Percentiles rank a stretch among this genome's conserved stretches.
Evolutionary conservation across 2,797 vertebrate genomes (phyloP).

Genomic region (Semotilus atromaculatus): DNA sequence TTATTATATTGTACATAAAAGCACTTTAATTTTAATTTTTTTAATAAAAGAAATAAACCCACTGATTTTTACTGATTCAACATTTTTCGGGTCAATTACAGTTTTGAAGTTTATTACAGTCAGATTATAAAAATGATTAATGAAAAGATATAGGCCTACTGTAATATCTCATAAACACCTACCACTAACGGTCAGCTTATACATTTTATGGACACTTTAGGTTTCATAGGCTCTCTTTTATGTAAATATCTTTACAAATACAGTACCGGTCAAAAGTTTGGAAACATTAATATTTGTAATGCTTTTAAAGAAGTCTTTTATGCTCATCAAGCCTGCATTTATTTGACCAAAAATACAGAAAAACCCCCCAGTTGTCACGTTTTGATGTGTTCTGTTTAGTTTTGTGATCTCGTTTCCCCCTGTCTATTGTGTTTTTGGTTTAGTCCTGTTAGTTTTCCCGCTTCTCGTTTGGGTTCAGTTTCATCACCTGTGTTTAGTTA

Average conservation of each 20-base stretch:
- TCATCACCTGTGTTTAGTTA: no score
- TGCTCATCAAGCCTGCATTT: no score
- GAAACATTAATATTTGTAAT: no score
- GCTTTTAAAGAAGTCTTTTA: no score
- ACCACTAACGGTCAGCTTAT: neutral
- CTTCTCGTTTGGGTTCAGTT: no score
- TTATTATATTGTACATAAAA: conserved; percentile 83
- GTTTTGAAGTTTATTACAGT: neutral
- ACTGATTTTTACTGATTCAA: conserved; percentile 61
- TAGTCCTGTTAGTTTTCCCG: no score
- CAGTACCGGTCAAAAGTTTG: no score
- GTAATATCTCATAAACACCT: neutral
- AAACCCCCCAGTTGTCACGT: no score
- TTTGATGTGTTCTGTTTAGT: no score
- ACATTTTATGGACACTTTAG: neutral
- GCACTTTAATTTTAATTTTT: conserved; percentile 87
- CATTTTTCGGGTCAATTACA: neutral
- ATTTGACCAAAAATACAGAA: neutral
- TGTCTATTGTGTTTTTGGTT: no score
- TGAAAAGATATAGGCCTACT: neutral
- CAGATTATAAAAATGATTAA: neutral
- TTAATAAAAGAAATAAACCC: conserved; percentile 79
- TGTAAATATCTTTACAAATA: neutral
- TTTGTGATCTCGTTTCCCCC: no score
- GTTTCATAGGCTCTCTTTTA: neutral